phyloP scores from a whole-genome alignment of 2,888 invertebrate genomes.

The Cinara cedri region DNA sequence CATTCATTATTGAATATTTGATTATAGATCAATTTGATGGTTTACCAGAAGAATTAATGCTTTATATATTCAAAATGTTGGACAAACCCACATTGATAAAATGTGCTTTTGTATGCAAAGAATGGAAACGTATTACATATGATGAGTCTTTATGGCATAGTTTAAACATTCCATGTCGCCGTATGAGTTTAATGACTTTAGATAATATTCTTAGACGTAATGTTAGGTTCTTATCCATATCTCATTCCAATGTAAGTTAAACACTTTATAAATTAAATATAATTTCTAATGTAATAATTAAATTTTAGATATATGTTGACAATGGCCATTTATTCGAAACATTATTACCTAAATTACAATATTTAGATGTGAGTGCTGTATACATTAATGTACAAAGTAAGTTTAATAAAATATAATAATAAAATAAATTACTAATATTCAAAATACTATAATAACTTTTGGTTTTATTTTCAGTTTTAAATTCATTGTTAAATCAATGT shows the following conservation, averaged over 20 bases:
- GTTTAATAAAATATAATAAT: not conserved
- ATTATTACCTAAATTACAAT: slow-evolving; percentile 70
- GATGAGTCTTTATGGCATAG: slow-evolving; percentile 88
- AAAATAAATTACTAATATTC: not conserved
- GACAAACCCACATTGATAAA: slow-evolving; percentile 77
- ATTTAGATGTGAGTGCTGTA: slow-evolving; percentile 85
- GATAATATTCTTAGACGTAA: slow-evolving; percentile 79
- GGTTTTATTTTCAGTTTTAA: slow-evolving; percentile 65
- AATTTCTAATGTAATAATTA: not conserved
- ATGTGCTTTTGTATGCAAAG: slow-evolving; percentile 76
- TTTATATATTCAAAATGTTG: slow-evolving; percentile 81
- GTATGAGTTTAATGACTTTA: slow-evolving; percentile 72
- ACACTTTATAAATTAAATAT: not conserved
- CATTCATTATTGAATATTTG: not conserved
- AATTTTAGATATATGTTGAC: slow-evolving; percentile 55
- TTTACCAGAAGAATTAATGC: slow-evolving; percentile 85
- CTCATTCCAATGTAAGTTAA: slow-evolving; percentile 75
- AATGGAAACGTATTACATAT: slow-evolving; percentile 79
- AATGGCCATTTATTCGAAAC: slow-evolving; percentile 34
- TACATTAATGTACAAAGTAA: slow-evolving; percentile 66
- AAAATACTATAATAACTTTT: not conserved
- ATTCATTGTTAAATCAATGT: slow-evolving; percentile 71
- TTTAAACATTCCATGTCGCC: slow-evolving; percentile 77
- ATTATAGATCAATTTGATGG: slow-evolving; percentile 71
- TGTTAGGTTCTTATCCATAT: slow-evolving; percentile 77